A percentile compares a stretch with the other conserved stretches of the same genome.
phyloP scores from a whole-genome alignment of 2,888 invertebrate genomes.

The Drosophila paucipuncta region DNA sequence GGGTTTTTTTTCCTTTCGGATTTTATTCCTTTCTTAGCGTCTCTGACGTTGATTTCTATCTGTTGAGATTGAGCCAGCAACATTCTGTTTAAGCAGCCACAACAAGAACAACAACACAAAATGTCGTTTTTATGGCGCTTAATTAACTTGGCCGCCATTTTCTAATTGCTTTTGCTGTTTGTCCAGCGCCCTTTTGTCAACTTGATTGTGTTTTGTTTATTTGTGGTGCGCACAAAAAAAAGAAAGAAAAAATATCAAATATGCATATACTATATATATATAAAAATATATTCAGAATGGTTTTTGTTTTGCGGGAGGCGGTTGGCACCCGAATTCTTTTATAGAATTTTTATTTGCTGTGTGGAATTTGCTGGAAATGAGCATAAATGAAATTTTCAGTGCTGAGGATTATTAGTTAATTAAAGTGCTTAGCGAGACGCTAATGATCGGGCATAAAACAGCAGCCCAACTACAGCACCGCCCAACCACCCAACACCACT shows the following conservation, averaged over 20 bases:
- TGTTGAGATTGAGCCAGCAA: slow-evolving; percentile 72
- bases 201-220: slow-evolving; percentile 61
- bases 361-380: slow-evolving; percentile 28
- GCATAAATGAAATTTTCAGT: slow-evolving; percentile 48
- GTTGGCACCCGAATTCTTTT: slow-evolving; percentile 1
- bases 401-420: slow-evolving; percentile 66
- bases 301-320: background rate
- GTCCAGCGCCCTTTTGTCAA: slow-evolving; percentile 63
- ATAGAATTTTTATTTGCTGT: slow-evolving; percentile 27
- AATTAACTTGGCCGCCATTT: slow-evolving; percentile 78
- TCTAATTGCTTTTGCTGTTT: slow-evolving; percentile 75
- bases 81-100: slow-evolving; percentile 63
- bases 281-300: slow-evolving; percentile 11
- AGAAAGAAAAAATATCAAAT: background rate
- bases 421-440: slow-evolving; percentile 52
- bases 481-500: background rate
- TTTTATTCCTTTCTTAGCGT: slow-evolving; percentile 55
- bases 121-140: slow-evolving; percentile 78
- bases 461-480: slow-evolving; percentile 1
- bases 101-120: slow-evolving; percentile 24
- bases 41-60: slow-evolving; percentile 73
- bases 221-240: slow-evolving; percentile 22
- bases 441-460: slow-evolving; percentile 57
- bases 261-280: background rate
- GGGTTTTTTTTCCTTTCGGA: background rate